Percentiles rank a stretch among this genome's conserved stretches.
These are phyloP conservation scores for Hofmannophila pseudospretella DNA, from an alignment of 2,888 invertebrate genomes.

Conservation along the genomic window DNA sequence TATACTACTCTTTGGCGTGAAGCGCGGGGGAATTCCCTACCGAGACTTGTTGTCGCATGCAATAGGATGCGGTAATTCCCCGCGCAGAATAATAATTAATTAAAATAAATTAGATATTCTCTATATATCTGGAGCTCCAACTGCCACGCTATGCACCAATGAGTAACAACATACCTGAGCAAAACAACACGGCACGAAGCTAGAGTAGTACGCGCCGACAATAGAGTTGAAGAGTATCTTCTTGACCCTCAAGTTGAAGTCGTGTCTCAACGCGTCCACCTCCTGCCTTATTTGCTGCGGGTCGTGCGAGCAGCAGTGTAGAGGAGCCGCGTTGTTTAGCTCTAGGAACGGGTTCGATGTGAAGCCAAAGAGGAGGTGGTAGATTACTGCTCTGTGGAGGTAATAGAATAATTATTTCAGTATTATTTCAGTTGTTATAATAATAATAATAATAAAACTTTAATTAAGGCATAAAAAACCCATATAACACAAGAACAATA, in stretches of 20 bases:
- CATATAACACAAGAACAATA: too few species aligned
- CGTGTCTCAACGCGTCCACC: slow-evolving; percentile 88
- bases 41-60: too few species aligned
- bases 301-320: slow-evolving; percentile 87
- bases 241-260: slow-evolving; percentile 93
- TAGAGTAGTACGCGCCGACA: slow-evolving; percentile 91
- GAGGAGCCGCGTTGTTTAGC: slow-evolving; percentile 67
- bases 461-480: too few species aligned
- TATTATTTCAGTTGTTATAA: too few species aligned
- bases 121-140: too few species aligned
- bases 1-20: too few species aligned
- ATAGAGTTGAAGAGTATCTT: slow-evolving; percentile 92
- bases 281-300: slow-evolving; percentile 87
- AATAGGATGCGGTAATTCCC: too few species aligned
- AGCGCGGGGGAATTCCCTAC: too few species aligned
- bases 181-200: slow-evolving; percentile 93
- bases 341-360: slow-evolving; percentile 88
- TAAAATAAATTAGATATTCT: too few species aligned
- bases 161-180: slow-evolving; percentile 88
- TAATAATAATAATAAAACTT: too few species aligned
- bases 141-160: too few species aligned
- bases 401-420: background rate
- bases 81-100: too few species aligned
- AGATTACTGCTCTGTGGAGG: slow-evolving; percentile 85
- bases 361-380: slow-evolving; percentile 89